Base-by-base conservation (phyloP, 35 echinoderm and acorn worm genomes). In the Heliocidaris erythrogramma region DNA sequence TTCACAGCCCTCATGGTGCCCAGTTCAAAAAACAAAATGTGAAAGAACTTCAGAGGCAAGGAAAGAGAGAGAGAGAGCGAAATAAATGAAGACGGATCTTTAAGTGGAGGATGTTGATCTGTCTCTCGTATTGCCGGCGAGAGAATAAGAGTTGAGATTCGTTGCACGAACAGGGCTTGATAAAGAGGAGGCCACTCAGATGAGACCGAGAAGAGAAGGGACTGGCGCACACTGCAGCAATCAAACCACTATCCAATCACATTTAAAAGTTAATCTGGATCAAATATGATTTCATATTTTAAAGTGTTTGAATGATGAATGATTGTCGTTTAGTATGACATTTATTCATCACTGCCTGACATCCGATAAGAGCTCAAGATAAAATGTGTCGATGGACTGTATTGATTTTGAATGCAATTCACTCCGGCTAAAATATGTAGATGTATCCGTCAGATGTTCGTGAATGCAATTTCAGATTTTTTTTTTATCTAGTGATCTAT, bases 121-220 rank as follows among this genome's bases (percentile, higher is more conserved):
- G 65, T 78, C 65, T 78, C 65, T 78, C 65, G 27, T 78, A 18
- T 78, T 78, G 65, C 65, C n/a, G 18, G 21, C 18, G 21, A 24
- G 27, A 78, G 65, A 78, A 78, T 78, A n/a, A 78, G 65, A n/a
- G 65, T 78, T 78, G 18, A 78, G 65, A 78, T 78, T 78, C 65
- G 65, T 27, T 78, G 65, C 65, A 78, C 65, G 65, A 78, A 78
- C 65, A 27, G 65, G 3, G 7, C 3, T 78, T 18, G 65, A 27
- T 78, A 78, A 78, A 78, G 65, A 9, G 27, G 65, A 78, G 65
- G 65, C 65, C 65, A 78, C 65, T 78, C 27, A 56, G 52, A 56
- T 56, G 65, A 21, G 18, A 78, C 27, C 7, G 61, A 78, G 2
- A n/a, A 21, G 17, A n/a, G n/a, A 21, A 78, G 52, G 18, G 18